Base-by-base conservation (phyloP, 2,888 invertebrate species). In the Prenolepis imparis region DNA sequence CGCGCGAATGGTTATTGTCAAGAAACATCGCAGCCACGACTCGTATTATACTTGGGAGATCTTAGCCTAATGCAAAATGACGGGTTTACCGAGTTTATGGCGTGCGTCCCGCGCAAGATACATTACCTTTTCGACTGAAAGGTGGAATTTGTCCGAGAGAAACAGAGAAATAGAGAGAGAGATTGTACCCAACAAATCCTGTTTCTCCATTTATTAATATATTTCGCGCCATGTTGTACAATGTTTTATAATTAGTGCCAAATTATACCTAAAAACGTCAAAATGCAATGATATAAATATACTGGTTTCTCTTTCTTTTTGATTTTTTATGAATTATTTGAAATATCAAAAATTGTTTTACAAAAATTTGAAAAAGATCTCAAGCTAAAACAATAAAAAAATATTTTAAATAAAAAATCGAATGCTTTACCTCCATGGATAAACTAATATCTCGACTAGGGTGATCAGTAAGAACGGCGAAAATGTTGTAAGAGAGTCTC, bases 1-100 rank as follows among this genome's bases (percentile, higher is more conserved):
- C n/a, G 36, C 57, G 74, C 39, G 78, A 78, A 78, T 21, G 72
- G 66, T 66, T 59, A 67, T 61, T 44, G 81, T 84, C 82, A 61
- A 67, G 72, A 61, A 64, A 55, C 44, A 61, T 24, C 78, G 28
- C 73, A 28, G 44, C 44, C 80, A 66, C 28, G 32, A 68, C 24
- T 63, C 18, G 44, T 78, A 83, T 74, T 83, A 28, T 28, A 66
- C 70, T n/a, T 59, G 32, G 39, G 28, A 63, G 44, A 85, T 28
- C 28, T 41, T 41, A 67, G 57, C 68, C 70, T 68, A 75, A 84
- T 68, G 83, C 63, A 48, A 84, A 82, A 68, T 70, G 57, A 78
- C 59, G 59, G 70, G 72, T 78, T 78, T 70, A 78, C 68, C 41
- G 57, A 68, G 28, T 78, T 78, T 70, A 78, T 70, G 55, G 55